These are phyloP conservation scores for Apis mellifera DNA, from an alignment of 1,140 invertebrate species.

Conservation along the genomic window DNA sequence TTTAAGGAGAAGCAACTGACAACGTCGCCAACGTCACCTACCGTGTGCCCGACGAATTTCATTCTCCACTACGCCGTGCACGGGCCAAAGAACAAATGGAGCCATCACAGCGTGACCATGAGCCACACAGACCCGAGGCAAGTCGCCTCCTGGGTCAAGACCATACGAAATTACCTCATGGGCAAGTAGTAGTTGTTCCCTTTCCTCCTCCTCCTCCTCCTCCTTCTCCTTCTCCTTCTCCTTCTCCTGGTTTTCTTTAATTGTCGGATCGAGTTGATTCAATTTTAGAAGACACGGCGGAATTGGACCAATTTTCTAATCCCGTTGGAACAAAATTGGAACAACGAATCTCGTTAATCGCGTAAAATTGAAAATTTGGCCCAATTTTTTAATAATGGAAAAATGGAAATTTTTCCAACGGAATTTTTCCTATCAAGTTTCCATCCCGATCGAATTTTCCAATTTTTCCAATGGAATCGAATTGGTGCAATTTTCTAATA, in stretches of 20 bases:
- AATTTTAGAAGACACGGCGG: too few species aligned
- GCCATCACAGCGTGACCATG: constrained; percentile 82
- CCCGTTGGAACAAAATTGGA: too few species aligned
- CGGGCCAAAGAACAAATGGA: constrained; percentile 83
- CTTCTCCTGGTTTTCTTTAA: neutral
- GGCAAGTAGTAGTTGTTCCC: constrained; percentile 71
- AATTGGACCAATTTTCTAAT: too few species aligned
- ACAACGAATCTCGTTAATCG: neutral
- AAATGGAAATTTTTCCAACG: neutral
- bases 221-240: neutral
- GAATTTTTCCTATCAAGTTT: too few species aligned
- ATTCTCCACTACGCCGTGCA: constrained; percentile 85
- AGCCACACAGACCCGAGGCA: constrained; percentile 84
- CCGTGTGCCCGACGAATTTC: constrained; percentile 81
- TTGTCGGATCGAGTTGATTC: too few species aligned
- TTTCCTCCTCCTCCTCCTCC: neutral
- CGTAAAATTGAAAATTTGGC: neutral
- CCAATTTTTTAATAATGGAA: neutral
- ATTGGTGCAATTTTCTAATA: neutral
- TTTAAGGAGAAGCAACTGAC: constrained; percentile 55
- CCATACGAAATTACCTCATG: constrained; percentile 82
- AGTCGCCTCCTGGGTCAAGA: constrained; percentile 85
- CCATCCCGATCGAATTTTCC: too few species aligned
- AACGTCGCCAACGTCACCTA: constrained; percentile 58
- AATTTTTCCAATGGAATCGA: neutral